Conservation (phyloP, 2,888 invertebrate species). For the Yponomeuta evonymella region DNA sequence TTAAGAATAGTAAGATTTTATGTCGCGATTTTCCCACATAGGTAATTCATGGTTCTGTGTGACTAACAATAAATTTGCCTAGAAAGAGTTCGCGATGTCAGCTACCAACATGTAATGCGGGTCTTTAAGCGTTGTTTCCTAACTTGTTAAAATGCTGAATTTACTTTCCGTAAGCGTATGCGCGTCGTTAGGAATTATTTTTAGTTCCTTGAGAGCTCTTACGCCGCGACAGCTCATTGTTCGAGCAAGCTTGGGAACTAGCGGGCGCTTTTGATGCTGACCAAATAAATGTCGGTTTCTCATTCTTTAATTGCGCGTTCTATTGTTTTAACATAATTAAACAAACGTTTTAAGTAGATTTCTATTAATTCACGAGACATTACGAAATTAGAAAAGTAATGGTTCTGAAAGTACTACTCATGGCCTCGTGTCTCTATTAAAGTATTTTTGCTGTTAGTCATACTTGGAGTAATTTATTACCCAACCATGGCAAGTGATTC, state of each 20-base stretch:
- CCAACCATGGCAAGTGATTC: not conserved
- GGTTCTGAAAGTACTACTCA: constrained; percentile 27
- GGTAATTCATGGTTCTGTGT: constrained; percentile 14
- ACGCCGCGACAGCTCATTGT: constrained; percentile 35
- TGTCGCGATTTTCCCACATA: constrained; percentile 15
- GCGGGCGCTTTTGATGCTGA: constrained; percentile 52
- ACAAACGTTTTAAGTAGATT: constrained; percentile 58
- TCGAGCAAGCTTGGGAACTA: constrained; percentile 44
- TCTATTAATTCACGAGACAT: constrained; percentile 56
- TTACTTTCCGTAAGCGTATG: constrained; percentile 7
- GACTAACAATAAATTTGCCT: constrained; percentile 17
- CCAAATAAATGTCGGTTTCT: constrained; percentile 56
- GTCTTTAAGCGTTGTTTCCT: constrained; percentile 7
- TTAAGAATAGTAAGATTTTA: not conserved
- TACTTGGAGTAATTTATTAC: not conserved
- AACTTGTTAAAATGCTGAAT: constrained; percentile 7
- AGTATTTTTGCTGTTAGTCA: constrained; percentile 11
- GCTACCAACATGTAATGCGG: constrained; percentile 1
- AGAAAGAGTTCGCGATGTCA: constrained; percentile 7
- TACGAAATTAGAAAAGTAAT: constrained; percentile 30
- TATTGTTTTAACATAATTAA: constrained; percentile 66
- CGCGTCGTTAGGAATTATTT: constrained; percentile 4
- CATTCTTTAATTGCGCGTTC: constrained; percentile 67
- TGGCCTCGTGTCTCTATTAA: constrained; percentile 23
- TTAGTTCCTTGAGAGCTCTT: constrained; percentile 12